phyloP scores from a whole-genome alignment of 2,888 invertebrate species.

The Cheiracanthium punctorium region DNA sequence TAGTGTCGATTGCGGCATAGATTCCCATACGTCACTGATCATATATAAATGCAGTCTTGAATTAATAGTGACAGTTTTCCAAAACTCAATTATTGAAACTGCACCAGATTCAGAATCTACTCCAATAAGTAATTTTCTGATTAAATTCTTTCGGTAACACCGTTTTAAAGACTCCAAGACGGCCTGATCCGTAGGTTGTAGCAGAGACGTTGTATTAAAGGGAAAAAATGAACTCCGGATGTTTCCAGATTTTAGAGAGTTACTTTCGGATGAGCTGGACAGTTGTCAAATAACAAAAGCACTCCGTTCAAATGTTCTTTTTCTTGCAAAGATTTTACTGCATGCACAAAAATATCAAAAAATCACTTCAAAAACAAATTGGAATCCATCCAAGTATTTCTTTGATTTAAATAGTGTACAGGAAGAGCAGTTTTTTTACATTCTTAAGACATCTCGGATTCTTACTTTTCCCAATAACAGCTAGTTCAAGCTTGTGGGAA shows the following conservation, averaged over 20 bases:
- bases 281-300: constrained; percentile 4
- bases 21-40: background rate
- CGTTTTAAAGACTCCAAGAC: constrained; percentile 3
- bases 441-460: constrained; percentile 9
- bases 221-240: background rate
- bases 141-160: background rate
- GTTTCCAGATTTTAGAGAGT: too few species aligned
- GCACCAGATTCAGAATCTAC: too few species aligned
- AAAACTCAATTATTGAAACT: background rate
- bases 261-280: background rate
- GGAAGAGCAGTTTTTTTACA: constrained; percentile 8
- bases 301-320: background rate
- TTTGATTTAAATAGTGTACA: background rate
- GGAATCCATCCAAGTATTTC: too few species aligned
- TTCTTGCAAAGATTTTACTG: background rate
- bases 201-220: constrained; percentile 5
- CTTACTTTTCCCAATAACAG: constrained; percentile 9
- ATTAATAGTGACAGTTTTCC: background rate
- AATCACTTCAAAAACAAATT: background rate
- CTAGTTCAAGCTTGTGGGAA: constrained; percentile 9
- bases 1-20: constrained; percentile 12
- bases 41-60: constrained; percentile 12
- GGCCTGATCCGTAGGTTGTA: background rate
- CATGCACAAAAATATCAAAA: background rate
- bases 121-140: too few species aligned